These are phyloP conservation scores for Yasuhikotakia modesta DNA, from an alignment of 2,797 vertebrate species.

Conservation along the genomic window DNA sequence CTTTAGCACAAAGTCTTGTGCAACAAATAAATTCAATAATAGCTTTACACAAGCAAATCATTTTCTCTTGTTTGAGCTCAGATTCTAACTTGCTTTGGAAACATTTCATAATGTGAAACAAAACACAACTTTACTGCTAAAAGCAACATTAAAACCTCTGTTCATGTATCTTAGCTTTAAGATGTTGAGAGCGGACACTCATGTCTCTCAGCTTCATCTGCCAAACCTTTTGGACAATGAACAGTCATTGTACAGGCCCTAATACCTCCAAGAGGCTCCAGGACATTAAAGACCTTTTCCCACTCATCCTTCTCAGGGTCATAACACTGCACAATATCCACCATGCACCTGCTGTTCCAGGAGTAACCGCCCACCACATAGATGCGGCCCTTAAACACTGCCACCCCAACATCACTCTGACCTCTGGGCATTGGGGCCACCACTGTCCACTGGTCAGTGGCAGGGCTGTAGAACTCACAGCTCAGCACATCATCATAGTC, in stretches of 20 bases:
- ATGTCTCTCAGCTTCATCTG: conserved; percentile 75
- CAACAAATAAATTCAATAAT: neutral
- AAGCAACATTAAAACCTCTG: neutral
- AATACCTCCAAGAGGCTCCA: conserved; percentile 83
- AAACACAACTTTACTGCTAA: neutral
- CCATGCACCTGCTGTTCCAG: conserved; percentile 85
- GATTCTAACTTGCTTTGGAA: neutral
- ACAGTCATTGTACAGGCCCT: conserved; percentile 83
- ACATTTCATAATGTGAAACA: neutral
- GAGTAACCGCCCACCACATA: conserved; percentile 85
- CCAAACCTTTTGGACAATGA: conserved; percentile 72
- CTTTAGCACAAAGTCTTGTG: neutral
- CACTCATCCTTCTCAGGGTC: conserved; percentile 76
- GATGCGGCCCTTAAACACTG: conserved; percentile 76
- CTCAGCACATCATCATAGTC: conserved; percentile 82
- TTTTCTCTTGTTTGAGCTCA: neutral
- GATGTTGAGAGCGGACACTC: conserved; percentile 73
- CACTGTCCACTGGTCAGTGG: conserved; percentile 77
- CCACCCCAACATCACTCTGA: conserved; percentile 81
- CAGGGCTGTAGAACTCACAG: conserved; percentile 81
- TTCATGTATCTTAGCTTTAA: conserved; percentile 63
- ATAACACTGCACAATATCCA: conserved; percentile 82
- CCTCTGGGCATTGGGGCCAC: conserved; percentile 80
- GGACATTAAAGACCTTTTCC: conserved; percentile 79
- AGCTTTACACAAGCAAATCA: neutral